A percentile compares a stretch with the other conserved stretches of the same genome.
Evolutionary conservation across 2,113 vertebrate species (phyloP).

Genomic region (Indicator maculatus): DNA sequence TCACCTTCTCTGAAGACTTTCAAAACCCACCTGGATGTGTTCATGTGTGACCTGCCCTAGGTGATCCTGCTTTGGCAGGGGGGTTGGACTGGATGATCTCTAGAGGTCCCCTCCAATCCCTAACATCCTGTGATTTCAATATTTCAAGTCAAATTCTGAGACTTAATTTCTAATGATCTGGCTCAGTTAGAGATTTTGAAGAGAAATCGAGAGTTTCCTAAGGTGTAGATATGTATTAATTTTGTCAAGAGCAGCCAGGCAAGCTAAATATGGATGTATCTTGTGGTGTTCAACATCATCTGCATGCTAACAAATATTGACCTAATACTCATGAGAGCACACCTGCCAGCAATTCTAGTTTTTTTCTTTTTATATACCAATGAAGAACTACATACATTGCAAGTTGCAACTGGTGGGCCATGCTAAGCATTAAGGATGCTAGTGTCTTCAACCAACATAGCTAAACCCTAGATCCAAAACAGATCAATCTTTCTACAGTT

Average conservation of each 20-base stretch:
- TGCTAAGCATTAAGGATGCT: not conserved
- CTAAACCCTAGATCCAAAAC: not conserved
- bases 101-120: no score
- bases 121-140: not conserved
- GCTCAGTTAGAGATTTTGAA: not conserved
- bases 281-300: not conserved
- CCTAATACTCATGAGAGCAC: rapidly evolving
- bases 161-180: not conserved
- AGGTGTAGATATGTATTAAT: not conserved
- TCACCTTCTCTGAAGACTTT: no score
- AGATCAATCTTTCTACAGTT: not conserved
- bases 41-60: no score
- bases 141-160: not conserved
- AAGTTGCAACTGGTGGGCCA: not conserved
- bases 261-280: not conserved
- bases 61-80: no score
- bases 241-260: not conserved
- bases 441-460: not conserved
- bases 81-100: no score
- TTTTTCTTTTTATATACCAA: not conserved
- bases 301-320: not conserved
- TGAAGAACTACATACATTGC: not conserved
- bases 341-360: not conserved
- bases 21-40: no score
- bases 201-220: not conserved